Conservation (phyloP, 1,140 invertebrate species). For the Drosophila aff. region DNA sequence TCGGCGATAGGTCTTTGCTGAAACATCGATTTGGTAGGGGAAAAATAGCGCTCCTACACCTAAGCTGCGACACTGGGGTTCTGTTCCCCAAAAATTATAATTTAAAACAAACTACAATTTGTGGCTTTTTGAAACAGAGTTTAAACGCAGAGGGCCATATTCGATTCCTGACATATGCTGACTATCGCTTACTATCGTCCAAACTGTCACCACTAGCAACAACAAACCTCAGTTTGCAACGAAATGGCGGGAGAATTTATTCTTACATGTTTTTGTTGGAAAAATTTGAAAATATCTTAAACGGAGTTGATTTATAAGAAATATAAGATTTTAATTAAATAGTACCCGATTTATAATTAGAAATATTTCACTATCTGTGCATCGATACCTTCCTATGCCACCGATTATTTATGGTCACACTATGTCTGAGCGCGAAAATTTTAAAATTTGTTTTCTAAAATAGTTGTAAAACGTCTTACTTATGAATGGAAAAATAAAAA, state of each 20-base stretch:
- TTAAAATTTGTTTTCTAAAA: neutral
- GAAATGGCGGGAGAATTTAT: conserved; percentile 2
- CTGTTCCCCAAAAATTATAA: neutral
- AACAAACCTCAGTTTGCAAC: neutral
- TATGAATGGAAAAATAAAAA: no score
- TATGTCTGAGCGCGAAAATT: neutral
- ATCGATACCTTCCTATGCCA: neutral
- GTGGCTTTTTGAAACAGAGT: neutral
- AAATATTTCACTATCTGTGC: neutral
- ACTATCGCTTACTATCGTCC: neutral
- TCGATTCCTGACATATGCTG: neutral
- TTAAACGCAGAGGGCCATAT: neutral
- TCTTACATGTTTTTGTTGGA: no score
- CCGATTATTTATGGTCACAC: neutral
- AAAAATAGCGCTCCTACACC: neutral
- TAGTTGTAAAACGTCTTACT: neutral
- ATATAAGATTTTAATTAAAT: neutral
- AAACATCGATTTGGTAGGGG: neutral
- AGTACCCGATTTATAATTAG: neutral
- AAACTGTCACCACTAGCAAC: conserved; percentile 1
- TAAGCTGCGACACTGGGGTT: neutral
- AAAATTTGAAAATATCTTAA: neutral
- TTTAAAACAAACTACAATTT: neutral
- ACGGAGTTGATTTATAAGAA: neutral
- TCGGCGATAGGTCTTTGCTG: neutral